phyloP scores from a whole-genome alignment of 2,888 invertebrate genomes.

The Apamea epomidion region DNA sequence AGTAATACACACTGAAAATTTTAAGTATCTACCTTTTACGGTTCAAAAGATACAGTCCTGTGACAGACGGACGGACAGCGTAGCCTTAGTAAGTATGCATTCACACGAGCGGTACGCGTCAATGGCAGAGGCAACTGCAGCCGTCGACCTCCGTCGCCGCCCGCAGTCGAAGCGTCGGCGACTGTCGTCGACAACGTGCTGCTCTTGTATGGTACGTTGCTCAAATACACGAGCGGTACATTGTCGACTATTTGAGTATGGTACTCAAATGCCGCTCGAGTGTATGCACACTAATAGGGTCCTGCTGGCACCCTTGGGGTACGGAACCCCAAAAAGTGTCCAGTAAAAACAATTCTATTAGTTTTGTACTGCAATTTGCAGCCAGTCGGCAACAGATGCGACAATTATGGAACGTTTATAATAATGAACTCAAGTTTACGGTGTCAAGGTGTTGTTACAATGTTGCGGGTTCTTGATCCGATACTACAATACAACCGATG shows the following conservation, averaged over 20 bases:
- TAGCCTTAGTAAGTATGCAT: not conserved
- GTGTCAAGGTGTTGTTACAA: constrained; percentile 74
- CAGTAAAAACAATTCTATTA: not conserved
- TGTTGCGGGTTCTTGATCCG: constrained; percentile 68
- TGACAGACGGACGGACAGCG: not conserved
- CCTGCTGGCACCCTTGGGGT: not conserved
- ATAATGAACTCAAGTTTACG: constrained; percentile 68
- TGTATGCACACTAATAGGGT: not conserved
- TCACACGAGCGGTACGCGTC: no score
- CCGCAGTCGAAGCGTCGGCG: no score
- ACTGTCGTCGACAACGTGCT: no score
- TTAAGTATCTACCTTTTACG: not conserved
- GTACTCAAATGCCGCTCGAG: no score
- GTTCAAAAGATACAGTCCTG: not conserved
- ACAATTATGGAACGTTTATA: constrained; percentile 59
- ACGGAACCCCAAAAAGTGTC: not conserved
- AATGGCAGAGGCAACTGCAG: no score
- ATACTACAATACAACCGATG: constrained; percentile 2
- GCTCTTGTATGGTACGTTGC: no score
- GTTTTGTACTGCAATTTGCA: constrained; percentile 7
- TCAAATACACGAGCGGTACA: no score
- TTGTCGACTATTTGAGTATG: no score
- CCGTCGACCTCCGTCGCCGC: no score
- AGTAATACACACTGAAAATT: not conserved
- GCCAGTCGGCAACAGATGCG: constrained; percentile 35